These are phyloP conservation scores for Luscinia luscinia DNA, from an alignment of 2,797 vertebrate species.

Conservation along the genomic window DNA sequence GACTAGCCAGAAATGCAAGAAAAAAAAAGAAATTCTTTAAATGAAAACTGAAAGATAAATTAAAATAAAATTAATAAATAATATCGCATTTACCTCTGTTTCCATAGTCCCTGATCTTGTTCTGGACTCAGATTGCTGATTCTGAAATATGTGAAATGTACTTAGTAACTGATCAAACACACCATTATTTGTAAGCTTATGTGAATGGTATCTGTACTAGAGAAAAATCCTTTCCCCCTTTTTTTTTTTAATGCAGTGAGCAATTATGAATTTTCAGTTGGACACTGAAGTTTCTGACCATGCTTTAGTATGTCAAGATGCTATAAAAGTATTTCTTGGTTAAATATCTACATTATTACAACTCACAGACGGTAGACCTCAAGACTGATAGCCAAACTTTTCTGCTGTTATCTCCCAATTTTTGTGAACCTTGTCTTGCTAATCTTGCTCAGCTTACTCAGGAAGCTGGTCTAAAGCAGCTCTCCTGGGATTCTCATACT, in stretches of 20 bases:
- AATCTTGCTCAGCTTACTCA: background rate
- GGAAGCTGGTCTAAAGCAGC: background rate
- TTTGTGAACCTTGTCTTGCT: background rate
- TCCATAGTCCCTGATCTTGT: conserved; percentile 98
- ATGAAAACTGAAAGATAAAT: background rate
- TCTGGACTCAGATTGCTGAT: conserved; percentile 96
- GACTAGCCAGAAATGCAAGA: conserved; percentile 18
- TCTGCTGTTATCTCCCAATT: background rate
- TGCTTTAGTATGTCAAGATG: background rate
- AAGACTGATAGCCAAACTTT: background rate
- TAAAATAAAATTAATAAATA: conserved; percentile 27
- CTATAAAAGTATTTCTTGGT: background rate
- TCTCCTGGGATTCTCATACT: background rate
- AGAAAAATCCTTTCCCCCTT: background rate
- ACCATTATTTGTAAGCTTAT: background rate
- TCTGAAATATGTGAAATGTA: conserved; percentile 77
- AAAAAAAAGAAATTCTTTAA: background rate
- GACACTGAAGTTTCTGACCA: background rate
- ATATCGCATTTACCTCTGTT: conserved; percentile 88
- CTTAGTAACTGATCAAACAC: conserved; percentile 2
- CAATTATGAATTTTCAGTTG: background rate
- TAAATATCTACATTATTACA: background rate
- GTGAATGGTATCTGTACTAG: background rate
- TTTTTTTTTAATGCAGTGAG: background rate
- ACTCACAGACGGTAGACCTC: background rate